These are phyloP conservation scores for Tympanuchus pallidicinctus DNA, from an alignment of 2,113 vertebrate genomes.

Conservation along the genomic window DNA sequence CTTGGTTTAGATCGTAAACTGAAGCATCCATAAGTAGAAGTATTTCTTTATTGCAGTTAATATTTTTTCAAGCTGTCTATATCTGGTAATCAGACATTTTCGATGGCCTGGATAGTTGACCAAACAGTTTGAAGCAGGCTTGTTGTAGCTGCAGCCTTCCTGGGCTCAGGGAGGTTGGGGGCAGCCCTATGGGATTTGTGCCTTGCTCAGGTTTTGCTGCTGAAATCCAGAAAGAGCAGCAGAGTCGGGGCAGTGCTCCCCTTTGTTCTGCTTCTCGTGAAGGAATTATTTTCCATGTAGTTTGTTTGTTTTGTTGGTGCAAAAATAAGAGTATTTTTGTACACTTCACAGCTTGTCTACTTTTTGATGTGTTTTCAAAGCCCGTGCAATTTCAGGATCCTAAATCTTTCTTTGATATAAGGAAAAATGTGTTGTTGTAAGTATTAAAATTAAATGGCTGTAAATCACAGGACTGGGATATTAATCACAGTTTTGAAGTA, in stretches of 20 bases:
- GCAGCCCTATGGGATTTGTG: background rate
- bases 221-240: background rate
- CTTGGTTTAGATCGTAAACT: background rate
- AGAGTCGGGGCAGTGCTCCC: background rate
- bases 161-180: background rate
- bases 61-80: background rate
- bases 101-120: background rate
- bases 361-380: background rate
- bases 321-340: background rate
- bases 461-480: background rate
- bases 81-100: background rate
- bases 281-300: background rate
- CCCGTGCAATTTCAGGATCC: background rate
- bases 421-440: background rate
- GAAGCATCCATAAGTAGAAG: background rate
- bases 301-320: background rate
- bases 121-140: background rate
- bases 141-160: rapidly evolving
- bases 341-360: background rate
- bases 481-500: background rate
- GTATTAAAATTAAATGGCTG: background rate
- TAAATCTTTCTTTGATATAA: background rate
- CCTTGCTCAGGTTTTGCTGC: background rate
- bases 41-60: background rate
- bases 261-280: background rate